These are phyloP conservation scores for Drosophila prostipennis DNA, from an alignment of 2,888 invertebrate genomes.

Conservation along the genomic window DNA sequence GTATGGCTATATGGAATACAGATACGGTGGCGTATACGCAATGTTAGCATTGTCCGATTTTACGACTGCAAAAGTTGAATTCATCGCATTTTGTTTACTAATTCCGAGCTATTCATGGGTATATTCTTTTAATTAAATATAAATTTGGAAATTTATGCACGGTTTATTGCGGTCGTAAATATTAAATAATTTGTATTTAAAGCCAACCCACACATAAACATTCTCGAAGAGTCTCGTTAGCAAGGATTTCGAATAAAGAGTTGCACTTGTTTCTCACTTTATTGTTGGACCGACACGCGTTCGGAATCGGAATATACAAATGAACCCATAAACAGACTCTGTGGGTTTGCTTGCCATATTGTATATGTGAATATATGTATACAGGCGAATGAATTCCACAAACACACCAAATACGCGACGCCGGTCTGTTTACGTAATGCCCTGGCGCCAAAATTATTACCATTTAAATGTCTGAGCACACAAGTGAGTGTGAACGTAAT, in stretches of 20 bases:
- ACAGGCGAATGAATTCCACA: too few relatives aligned
- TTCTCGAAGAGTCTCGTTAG: conserved; percentile 22
- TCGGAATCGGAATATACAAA: conserved; percentile 41
- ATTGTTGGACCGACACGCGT: conserved; percentile 37
- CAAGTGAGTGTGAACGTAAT: conserved; percentile 40
- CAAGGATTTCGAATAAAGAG: conserved; percentile 45
- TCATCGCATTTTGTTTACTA: conserved; percentile 5
- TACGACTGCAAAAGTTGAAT: conserved; percentile 2
- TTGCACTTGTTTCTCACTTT: conserved; percentile 49
- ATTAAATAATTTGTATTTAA: conserved; percentile 23
- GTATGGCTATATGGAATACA: neutral
- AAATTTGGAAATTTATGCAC: conserved; percentile 29
- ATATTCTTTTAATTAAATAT: conserved; percentile 15
- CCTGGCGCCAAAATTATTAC: conserved; percentile 70
- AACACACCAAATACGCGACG: conserved; percentile 48
- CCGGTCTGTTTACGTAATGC: conserved; percentile 67
- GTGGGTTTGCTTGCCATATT: conserved; percentile 17
- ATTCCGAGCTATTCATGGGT: neutral
- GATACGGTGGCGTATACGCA: conserved; percentile 18
- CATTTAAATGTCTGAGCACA: conserved; percentile 60
- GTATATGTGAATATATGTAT: neutral
- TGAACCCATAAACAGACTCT: conserved; percentile 42
- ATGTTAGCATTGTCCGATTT: conserved; percentile 1
- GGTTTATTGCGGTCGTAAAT: conserved; percentile 35
- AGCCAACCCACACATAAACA: conserved; percentile 10